These are phyloP conservation scores for Peribatodes rhomboidaria DNA, from an alignment of 2,888 invertebrate species.

Conservation along the genomic window DNA sequence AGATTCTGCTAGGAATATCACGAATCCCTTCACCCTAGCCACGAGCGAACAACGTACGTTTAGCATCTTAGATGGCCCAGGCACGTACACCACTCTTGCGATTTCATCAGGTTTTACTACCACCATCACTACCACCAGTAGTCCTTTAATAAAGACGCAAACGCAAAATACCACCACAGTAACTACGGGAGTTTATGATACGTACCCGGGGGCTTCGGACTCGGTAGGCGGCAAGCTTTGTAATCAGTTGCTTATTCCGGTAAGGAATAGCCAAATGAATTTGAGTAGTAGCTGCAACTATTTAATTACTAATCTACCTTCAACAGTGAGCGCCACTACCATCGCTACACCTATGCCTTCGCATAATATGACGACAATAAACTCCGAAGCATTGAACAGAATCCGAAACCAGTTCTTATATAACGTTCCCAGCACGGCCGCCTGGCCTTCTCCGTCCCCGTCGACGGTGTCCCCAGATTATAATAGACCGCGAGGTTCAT, in stretches of 20 bases:
- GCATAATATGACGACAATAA: conserved; percentile 27
- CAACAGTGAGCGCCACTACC: not conserved
- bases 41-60: conserved; percentile 20
- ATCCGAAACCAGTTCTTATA: conserved; percentile 15
- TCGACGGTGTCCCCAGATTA: conserved; percentile 1
- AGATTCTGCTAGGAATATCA: conserved; percentile 4
- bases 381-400: conserved; percentile 25
- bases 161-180: conserved; percentile 10
- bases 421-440: conserved; percentile 17
- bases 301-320: not conserved
- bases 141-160: conserved; percentile 1
- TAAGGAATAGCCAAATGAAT: conserved; percentile 26
- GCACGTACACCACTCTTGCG: conserved; percentile 21
- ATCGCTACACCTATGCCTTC: not conserved
- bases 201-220: conserved; percentile 6
- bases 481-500: conserved; percentile 8
- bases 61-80: conserved; percentile 18
- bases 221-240: not conserved
- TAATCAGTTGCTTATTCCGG: conserved; percentile 23
- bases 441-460: not conserved
- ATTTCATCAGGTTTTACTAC: conserved; percentile 17
- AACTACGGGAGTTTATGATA: not conserved
- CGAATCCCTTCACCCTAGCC: not conserved
- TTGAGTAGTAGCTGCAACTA: conserved; percentile 20
- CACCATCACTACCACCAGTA: not conserved